A percentile compares a stretch with the other conserved stretches of the same genome.
phyloP scores from a whole-genome alignment of 1,140 invertebrate genomes.

The Lasaia peninsularis region DNA sequence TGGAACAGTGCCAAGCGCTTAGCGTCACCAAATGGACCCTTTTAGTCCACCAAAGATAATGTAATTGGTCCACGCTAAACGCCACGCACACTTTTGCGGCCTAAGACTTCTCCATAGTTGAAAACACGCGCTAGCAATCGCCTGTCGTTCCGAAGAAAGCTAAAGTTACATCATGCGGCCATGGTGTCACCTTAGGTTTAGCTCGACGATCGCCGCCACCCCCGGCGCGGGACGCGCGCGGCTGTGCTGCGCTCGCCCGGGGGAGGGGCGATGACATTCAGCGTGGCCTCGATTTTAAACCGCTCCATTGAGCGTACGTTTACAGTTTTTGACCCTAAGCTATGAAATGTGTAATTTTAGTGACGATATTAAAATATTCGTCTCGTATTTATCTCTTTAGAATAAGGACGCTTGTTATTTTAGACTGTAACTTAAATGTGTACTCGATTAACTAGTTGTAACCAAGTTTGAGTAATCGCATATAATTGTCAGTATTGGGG shows the following conservation, averaged over 20 bases:
- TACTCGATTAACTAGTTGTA: constrained; percentile 30
- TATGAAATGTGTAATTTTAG: constrained; percentile 71
- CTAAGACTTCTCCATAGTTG: constrained; percentile 5
- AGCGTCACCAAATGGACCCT: constrained; percentile 3
- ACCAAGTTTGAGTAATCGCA: constrained; percentile 9
- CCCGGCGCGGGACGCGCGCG: background rate
- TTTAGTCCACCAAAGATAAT: constrained; percentile 5
- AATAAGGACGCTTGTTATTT: constrained; percentile 54
- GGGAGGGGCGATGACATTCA: constrained; percentile 46
- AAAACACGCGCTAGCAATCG: constrained; percentile 24
- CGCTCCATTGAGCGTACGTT: constrained; percentile 36
- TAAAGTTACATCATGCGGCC: constrained; percentile 69
- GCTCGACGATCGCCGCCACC: constrained; percentile 21
- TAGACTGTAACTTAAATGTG: constrained; percentile 37
- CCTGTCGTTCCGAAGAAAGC: constrained; percentile 39
- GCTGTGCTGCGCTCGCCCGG: constrained; percentile 10
- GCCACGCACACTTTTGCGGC: constrained; percentile 2
- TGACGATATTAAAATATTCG: constrained; percentile 28
- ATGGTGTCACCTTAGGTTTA: constrained; percentile 64
- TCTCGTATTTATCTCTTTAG: constrained; percentile 36
- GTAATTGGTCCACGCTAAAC: constrained; percentile 6
- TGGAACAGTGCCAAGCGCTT: constrained; percentile 4
- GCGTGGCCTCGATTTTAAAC: constrained; percentile 65
- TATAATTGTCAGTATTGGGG: background rate
- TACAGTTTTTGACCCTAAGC: constrained; percentile 55